Evolutionary conservation across 2,888 invertebrate species (phyloP).

Genomic region (Caenorhabditis sp.): DNA sequence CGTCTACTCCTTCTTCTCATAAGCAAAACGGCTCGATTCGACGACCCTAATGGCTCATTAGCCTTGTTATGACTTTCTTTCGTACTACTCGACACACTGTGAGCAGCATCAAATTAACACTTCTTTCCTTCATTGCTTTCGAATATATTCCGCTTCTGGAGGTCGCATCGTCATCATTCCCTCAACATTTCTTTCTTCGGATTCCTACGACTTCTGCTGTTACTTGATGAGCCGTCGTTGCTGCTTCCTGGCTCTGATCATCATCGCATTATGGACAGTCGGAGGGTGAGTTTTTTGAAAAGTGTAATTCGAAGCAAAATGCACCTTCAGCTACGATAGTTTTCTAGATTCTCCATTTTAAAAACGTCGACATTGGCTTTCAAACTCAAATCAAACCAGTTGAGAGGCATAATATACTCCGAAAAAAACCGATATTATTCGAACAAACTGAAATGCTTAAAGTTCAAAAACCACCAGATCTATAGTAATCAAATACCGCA

Average conservation of each 20-base stretch:
- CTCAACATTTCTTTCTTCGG: background rate
- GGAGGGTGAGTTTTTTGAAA: conserved; percentile 14
- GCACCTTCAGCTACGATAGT: too few relatives aligned
- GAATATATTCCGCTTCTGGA: conserved; percentile 37
- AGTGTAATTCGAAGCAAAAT: too few relatives aligned
- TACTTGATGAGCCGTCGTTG: conserved; percentile 25
- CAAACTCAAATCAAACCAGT: background rate
- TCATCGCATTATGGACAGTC: conserved; percentile 5
- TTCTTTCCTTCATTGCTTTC: conserved; percentile 22
- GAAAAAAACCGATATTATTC: too few relatives aligned
- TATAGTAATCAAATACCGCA: too few relatives aligned
- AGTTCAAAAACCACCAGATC: too few relatives aligned
- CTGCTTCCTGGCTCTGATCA: background rate
- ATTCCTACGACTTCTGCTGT: conserved; percentile 15
- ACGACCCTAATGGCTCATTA: conserved; percentile 63
- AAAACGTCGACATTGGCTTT: background rate
- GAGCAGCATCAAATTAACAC: conserved; percentile 59
- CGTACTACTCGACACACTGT: conserved; percentile 51
- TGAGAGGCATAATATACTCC: too few relatives aligned
- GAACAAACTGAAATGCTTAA: too few relatives aligned
- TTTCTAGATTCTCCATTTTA: too few relatives aligned
- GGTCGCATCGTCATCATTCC: conserved; percentile 15
- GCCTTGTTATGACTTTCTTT: conserved; percentile 64
- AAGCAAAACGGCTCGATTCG: conserved; percentile 29
- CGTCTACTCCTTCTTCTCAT: conserved; percentile 18